Evolutionary conservation across 1,140 invertebrate genomes (phyloP), one percentile per base, ranked within the genome.

Genomic region (Zaprionus capensis): DNA sequence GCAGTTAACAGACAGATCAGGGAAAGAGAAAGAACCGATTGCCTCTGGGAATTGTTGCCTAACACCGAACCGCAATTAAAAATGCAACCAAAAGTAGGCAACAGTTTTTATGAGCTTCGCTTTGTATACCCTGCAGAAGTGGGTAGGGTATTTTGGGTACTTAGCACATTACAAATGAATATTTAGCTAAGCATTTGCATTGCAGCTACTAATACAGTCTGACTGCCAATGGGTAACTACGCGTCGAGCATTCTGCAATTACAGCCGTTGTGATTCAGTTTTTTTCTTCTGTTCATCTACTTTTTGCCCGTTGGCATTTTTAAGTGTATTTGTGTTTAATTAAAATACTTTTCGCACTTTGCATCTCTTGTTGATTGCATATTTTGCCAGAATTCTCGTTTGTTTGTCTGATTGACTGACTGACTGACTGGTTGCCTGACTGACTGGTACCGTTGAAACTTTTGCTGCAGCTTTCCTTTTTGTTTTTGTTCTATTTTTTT

Each of bases 321-420:
- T 53, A 62, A 61, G 74, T 67, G 75, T 71, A 75, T 75, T 66
- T 77, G 58, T 78, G 73, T 86, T 87, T 88, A 82, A 87, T 82
- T 80, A 87, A 80, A 86, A 80, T 77, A 82, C 67, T 74, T 79
- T 63, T 79, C 38, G 55, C 59, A 69, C 59, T 79, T 78, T 81
- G 58, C 36, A 46, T 46, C 76, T 73, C 46, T 78, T 72, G 71
- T 71, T 66, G 53, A 55, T 66, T 71, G 62, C 70, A 72, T 71
- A 66, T 75, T 74, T 63, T 70, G 59, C 58, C 59, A 49, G 56
- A 28, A 24, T 61, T 44, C 64, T 73, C 36, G n/a, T 22, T 34
- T 78, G 58, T 63, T 34, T 64, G n/a, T 79, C 41, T 62, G 11
- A 58, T 59, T 63, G 68, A 41, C 61, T 57, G 34, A 34, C 22